A percentile compares a stretch with the other conserved stretches of the same genome.
phyloP scores from a whole-genome alignment of 2,888 invertebrate genomes.

The Acronicta psi region DNA sequence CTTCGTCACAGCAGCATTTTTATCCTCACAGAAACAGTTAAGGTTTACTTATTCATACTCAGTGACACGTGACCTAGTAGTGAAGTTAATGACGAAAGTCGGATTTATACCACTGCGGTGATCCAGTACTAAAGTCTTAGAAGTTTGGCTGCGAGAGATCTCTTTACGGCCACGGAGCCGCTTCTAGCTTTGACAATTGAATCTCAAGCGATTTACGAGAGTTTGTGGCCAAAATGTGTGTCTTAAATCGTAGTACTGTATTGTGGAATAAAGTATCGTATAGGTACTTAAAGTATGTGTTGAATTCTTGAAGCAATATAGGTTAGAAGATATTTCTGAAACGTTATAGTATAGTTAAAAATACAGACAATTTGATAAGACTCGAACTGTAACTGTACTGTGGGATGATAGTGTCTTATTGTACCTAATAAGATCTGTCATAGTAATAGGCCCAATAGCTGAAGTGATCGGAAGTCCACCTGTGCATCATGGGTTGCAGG shows the following conservation, averaged over 20 bases:
- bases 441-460: no score
- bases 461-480: no score
- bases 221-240: slow-evolving; percentile 10
- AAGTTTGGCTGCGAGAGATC: slow-evolving; percentile 33
- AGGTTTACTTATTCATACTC: slow-evolving; percentile 16
- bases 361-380: no score
- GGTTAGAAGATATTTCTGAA: no score
- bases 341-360: no score
- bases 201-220: slow-evolving; percentile 35
- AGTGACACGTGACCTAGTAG: slow-evolving; percentile 15
- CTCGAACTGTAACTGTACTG: no score
- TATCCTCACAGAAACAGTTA: neutral
- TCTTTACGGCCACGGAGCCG: slow-evolving; percentile 23
- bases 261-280: slow-evolving; percentile 3
- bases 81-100: slow-evolving; percentile 38
- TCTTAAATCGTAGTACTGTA: slow-evolving; percentile 8
- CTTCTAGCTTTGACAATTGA: slow-evolving; percentile 36
- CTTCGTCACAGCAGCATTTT: neutral
- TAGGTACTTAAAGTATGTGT: slow-evolving; percentile 1
- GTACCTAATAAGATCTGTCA: no score
- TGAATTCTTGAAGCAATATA: neutral
- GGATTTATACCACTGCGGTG: slow-evolving; percentile 39
- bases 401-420: no score
- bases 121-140: slow-evolving; percentile 47
- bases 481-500: no score